These are phyloP conservation scores for Nasonia oneida DNA, from an alignment of 2,888 invertebrate genomes.

Conservation along the genomic window DNA sequence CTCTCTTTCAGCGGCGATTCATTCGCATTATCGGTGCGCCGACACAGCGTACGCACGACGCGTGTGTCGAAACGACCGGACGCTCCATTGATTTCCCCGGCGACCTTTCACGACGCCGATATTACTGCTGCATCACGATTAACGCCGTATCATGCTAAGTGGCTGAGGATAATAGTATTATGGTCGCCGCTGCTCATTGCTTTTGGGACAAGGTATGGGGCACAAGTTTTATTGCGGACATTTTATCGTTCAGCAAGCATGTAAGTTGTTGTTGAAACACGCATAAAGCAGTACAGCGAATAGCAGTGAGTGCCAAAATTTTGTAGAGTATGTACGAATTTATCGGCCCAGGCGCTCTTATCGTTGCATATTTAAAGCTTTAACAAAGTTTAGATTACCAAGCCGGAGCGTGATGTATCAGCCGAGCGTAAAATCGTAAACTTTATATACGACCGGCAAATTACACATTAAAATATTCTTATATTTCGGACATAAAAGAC, in stretches of 20 bases:
- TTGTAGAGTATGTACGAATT: neutral
- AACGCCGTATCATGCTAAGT: neutral
- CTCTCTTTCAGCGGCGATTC: conserved; percentile 41
- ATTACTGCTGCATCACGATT: conserved; percentile 15
- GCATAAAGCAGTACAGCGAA: no score
- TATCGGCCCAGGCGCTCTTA: neutral
- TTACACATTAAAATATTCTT: neutral
- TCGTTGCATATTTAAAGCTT: neutral
- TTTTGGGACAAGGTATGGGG: neutral
- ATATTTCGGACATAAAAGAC: neutral
- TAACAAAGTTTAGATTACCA: neutral
- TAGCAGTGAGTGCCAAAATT: neutral
- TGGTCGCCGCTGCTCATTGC: neutral
- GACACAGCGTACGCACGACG: conserved; percentile 27
- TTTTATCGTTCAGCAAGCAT: neutral
- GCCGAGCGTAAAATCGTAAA: neutral
- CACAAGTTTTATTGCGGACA: neutral
- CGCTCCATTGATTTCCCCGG: conserved; percentile 47
- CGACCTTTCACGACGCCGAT: conserved; percentile 21
- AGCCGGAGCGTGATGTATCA: neutral
- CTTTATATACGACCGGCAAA: neutral
- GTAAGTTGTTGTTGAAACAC: no score
- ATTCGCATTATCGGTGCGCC: conserved; percentile 38
- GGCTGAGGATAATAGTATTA: neutral
- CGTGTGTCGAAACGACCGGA: conserved; percentile 43